Base-by-base conservation (phyloP, 2,888 invertebrate genomes). In the Hesperia comma region DNA sequence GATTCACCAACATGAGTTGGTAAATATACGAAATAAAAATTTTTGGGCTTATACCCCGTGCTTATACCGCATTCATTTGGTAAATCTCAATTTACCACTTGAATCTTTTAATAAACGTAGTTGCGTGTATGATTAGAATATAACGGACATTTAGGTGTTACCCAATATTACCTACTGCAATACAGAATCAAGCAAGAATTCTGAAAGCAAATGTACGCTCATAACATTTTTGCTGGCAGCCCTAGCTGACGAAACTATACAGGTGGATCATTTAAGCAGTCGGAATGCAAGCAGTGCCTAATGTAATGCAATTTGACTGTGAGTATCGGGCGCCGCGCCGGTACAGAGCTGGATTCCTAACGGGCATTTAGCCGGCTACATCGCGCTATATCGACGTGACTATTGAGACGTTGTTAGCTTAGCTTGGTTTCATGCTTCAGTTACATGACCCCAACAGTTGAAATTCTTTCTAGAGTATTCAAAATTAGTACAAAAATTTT, bases 231-330 rank as follows among this genome's bases (percentile, higher is more conserved):
- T 21, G 4, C 12, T 37, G 10, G 7, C 53, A 53, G 26, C 26
- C 32, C 15, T 32, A 26, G 6, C 21, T 21, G 14, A 3, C n/a
- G 14, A 14, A 46, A 21, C 37, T 60, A 58, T 53, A 53, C 58
- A 66, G 66, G 17, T 57, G 4, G 58, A 60, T 64, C 57, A 64
- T 66, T 58, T 61, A 37, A 53, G 53, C 75, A 74, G 68, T 71
- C 72, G 90, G 88, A 88, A 90, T 91, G 87, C 84, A 76, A 83
- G 76, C 81, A 78, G 82, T 82, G 83, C 82, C 84, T 87, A 89
- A 88, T 87, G 87, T 88, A 88, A 88, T 87, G 85, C 84, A 82
- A 84, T 84, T 84, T 79, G 83, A 81, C 85, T 83, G 74, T 78
- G 80, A 81, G 78, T 81, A 81, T 81, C 81, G 84, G 79, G 78